Evolutionary conservation across 1,140 invertebrate species (phyloP), one percentile per base, ranked within the genome.

Genomic region (Drosophila novamexicana): DNA sequence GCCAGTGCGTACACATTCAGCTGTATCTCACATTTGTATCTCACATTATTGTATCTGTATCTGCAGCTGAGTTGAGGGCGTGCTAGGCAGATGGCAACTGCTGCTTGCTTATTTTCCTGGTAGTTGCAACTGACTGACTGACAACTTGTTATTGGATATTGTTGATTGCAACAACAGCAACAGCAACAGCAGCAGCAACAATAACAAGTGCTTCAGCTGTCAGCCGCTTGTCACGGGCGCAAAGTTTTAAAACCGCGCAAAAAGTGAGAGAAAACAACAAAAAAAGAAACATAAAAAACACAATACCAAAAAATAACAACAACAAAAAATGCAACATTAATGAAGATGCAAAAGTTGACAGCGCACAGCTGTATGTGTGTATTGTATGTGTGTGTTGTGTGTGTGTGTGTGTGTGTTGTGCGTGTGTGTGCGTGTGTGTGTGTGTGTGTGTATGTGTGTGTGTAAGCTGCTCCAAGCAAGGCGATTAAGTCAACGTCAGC

Each of bases 291-390:
- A 54, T 39, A 22, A 66, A 34, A 61, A 66, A 42, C 47, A 47
- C 64, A 45, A 53, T 45, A 59, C 9, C 16, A 14, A 50, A 54
- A 42, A 44, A 34, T 39, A 42, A 29, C 22, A 29, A 29, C 22
- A 29, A 29, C 22, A 53, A 50, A 65, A 63, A 73, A 77, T 76
- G 67, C 79, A 88, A 69, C 69, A 69, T 71, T 75, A 89, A 88
- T 88, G 79, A 90, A 90, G 75, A 90, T 90, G 85, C 85, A 81
- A 89, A 89, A 81, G 84, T 79, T 89, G 84, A 89, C 80, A 88
- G 77, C 58, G 29, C 40, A 68, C 80, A 83, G 72, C 78, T 81
- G 75, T 75, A 16, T 58, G 9, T 42, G 40, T 54, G 52, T 29
- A 32, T 65, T 18, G 18, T 18, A 18, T 1, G 1, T 18, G 18